Evolutionary conservation across 2,888 invertebrate species (phyloP).

Genomic region (Darwinula stevensoni): DNA sequence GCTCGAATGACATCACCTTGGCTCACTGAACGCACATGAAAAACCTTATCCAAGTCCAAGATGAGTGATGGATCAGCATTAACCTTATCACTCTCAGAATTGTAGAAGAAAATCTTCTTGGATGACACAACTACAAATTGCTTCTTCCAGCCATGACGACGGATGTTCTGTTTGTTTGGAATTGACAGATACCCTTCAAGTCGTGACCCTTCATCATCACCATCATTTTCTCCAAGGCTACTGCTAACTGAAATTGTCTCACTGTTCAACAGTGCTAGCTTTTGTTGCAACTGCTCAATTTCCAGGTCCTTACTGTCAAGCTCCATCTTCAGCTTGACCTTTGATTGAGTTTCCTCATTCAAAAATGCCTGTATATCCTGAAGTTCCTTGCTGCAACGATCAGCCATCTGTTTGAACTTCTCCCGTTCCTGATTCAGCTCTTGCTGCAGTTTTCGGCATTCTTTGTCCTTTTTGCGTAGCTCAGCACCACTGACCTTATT

Average conservation of each 20-base stretch:
- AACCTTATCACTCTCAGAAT: conserved; percentile 71
- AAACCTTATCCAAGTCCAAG: conserved; percentile 87
- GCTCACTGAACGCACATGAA: conserved; percentile 91
- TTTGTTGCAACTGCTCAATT: conserved; percentile 51
- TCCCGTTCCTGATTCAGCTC: conserved; percentile 72
- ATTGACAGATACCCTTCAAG: conserved; percentile 89
- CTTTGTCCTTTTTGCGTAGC: conserved; percentile 66
- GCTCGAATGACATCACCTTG: conserved; percentile 97
- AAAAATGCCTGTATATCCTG: conserved; percentile 60
- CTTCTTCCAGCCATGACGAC: conserved; percentile 83
- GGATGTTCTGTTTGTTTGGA: conserved; percentile 80
- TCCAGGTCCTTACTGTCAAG: conserved; percentile 86
- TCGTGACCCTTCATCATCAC: conserved; percentile 14
- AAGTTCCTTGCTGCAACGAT: conserved; percentile 51
- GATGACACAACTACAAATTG: conserved; percentile 91
- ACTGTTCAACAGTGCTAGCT: conserved; percentile 41
- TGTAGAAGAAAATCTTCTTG: conserved; percentile 87
- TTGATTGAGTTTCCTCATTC: conserved; percentile 18
- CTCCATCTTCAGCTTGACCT: conserved; percentile 49
- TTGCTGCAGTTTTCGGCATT: conserved; percentile 73
- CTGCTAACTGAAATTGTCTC: conserved; percentile 77
- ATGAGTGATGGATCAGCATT: conserved; percentile 71
- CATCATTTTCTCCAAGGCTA: conserved; percentile 38
- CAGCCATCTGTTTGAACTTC: conserved; percentile 61
- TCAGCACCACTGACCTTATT: conserved; percentile 26